Base-by-base conservation (phyloP, 2,888 invertebrate genomes). In the Microdon myrmicae region DNA sequence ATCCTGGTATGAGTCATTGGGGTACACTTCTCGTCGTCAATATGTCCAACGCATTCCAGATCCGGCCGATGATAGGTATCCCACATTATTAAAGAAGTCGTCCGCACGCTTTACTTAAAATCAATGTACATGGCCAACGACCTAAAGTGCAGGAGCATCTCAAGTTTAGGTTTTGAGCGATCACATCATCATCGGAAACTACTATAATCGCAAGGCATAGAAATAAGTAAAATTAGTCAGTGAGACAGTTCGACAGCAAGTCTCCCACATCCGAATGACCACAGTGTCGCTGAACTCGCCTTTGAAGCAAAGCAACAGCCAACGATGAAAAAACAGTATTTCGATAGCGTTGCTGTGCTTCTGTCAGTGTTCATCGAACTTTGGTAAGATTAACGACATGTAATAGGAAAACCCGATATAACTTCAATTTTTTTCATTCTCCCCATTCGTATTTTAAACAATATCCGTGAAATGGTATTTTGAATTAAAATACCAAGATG, bases 91-190 rank as follows among this genome's bases (percentile, higher is more conserved):
- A n/a, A n/a, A n/a, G n/a, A n/a, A n/a, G n/a, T n/a, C n/a, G n/a
- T n/a, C n/a, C n/a, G n/a, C n/a, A n/a, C n/a, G n/a, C n/a, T n/a
- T n/a, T n/a, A n/a, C n/a, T n/a, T n/a, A n/a, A n/a, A n/a, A n/a
- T n/a, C n/a, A n/a, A 97, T 97, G 77, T 96, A 96, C 92, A 95
- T 95, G 13, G 96, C 95, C 69, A 97, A 82, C 6, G 95, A 95
- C 75, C 95, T 94, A 77, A 97, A 97, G 79, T 96, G 93, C 54
- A 96, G 82, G 43, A 97, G 82, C 89, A 96, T 96, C 79, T 96
- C 96, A 75, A 97, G 70, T 94, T 87, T 35, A 96, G 83, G 73
- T 91, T 89, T 81, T 96, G 96, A 20, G 93, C 91, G 67, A 96
- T 90, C 44, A 96, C 94, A 79, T 94, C 94, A 73, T 94, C 94